phyloP scores from a whole-genome alignment of 2,113 vertebrate species.

The Regulus satrapa region DNA sequence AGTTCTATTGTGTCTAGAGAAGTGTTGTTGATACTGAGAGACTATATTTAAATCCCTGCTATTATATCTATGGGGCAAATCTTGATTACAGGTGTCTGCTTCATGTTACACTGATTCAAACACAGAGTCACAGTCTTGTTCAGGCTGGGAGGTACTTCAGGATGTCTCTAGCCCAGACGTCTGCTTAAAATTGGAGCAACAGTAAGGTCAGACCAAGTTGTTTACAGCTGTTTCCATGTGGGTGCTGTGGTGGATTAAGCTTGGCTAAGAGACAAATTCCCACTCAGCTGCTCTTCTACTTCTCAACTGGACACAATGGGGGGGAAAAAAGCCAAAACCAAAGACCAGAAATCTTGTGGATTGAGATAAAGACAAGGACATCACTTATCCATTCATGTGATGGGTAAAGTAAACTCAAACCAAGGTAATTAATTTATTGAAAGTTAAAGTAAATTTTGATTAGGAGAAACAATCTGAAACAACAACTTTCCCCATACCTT shows the following conservation, averaged over 20 bases:
- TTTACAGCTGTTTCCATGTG: not conserved
- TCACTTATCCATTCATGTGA: not conserved
- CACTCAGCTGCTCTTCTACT: not conserved
- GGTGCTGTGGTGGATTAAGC: not conserved
- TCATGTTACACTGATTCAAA: not conserved
- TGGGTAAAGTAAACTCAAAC: not conserved
- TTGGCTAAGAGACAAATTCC: not conserved
- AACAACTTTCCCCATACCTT: accelerated
- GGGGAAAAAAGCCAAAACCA: not conserved
- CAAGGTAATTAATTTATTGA: not conserved
- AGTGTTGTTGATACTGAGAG: not conserved
- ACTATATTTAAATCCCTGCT: not conserved
- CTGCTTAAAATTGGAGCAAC: not conserved
- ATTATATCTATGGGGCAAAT: not conserved
- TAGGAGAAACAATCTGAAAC: not conserved
- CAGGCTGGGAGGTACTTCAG: not conserved
- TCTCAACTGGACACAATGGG: not conserved
- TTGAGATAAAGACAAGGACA: not conserved
- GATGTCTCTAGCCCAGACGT: not conserved
- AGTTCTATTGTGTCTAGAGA: not conserved
- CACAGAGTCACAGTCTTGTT: not conserved
- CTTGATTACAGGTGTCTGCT: not conserved
- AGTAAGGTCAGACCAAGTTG: not conserved
- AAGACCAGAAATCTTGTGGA: not conserved
- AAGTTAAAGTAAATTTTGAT: not conserved